Conservation (phyloP, 2,797 vertebrate genomes). For the Coracias cyanogaster region DNA sequence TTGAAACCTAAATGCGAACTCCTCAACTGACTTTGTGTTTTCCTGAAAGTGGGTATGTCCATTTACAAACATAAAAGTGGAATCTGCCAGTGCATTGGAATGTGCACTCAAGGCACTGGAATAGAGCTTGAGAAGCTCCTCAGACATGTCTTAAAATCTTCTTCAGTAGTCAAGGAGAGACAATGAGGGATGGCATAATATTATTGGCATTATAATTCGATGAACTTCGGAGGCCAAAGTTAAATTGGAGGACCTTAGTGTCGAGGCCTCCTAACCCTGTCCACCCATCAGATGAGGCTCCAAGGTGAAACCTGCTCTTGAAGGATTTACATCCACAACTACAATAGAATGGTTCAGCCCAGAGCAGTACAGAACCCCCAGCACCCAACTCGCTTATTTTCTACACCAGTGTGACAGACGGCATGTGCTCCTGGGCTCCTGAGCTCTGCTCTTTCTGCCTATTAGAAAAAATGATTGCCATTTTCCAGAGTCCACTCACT, state of each 20-base stretch:
- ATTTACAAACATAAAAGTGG: background rate
- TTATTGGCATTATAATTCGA: background rate
- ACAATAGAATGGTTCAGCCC: background rate
- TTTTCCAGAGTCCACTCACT: background rate
- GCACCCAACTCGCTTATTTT: background rate
- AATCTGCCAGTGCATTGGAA: background rate
- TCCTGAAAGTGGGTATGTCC: background rate
- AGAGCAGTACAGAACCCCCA: background rate
- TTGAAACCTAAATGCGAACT: background rate
- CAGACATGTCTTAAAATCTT: background rate
- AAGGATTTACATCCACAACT: background rate
- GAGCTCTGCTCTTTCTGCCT: background rate
- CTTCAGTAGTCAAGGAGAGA: background rate
- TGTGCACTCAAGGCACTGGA: background rate
- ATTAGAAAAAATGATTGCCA: background rate
- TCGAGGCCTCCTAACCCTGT: background rate
- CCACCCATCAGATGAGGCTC: background rate
- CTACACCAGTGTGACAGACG: background rate
- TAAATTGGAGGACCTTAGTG: background rate
- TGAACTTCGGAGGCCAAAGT: background rate
- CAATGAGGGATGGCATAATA: background rate
- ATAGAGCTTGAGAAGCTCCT: background rate
- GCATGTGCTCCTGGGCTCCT: rapidly evolving
- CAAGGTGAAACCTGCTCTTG: background rate
- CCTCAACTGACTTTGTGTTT: background rate